Evolutionary conservation across 1,140 invertebrate species (phyloP).

Genomic region (Aphidius ervi): DNA sequence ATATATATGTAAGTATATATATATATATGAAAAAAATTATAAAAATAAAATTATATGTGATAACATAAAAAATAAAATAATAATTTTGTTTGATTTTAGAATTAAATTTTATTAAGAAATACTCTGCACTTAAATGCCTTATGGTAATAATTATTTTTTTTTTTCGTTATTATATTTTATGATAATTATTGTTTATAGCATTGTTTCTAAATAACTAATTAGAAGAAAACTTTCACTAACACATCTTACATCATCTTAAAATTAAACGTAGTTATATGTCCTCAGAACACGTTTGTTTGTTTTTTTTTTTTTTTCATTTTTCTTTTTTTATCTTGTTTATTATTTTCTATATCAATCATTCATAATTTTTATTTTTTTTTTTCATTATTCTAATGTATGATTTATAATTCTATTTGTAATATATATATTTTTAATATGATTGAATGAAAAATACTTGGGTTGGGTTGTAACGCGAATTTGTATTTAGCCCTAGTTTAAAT

Average conservation of each 20-base stretch:
- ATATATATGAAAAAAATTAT: not conserved
- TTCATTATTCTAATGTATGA: too few relatives aligned
- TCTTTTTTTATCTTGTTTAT: conserved; percentile 20
- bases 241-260: conserved; percentile 52
- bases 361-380: conserved; percentile 2
- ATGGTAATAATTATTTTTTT: conserved; percentile 43
- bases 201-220: conserved; percentile 50
- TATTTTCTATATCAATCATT: conserved; percentile 1
- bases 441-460: conserved; percentile 42
- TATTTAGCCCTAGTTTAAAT: too few relatives aligned
- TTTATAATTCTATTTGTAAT: not conserved
- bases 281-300: conserved; percentile 40
- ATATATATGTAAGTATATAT: not conserved
- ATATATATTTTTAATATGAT: not conserved
- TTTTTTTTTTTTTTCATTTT: conserved; percentile 16
- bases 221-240: conserved; percentile 53
- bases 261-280: conserved; percentile 45
- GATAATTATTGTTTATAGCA: conserved; percentile 54
- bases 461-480: not conserved
- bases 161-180: conserved; percentile 7
- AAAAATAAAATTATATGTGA: conserved; percentile 3
- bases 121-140: conserved; percentile 56
- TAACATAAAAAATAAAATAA: conserved; percentile 19
- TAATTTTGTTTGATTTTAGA: conserved; percentile 37
- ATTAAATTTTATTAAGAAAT: conserved; percentile 56